A percentile compares a stretch with the other conserved stretches of the same genome.
phyloP scores from a whole-genome alignment of 1,140 invertebrate species.

The Babylonia areolata region DNA sequence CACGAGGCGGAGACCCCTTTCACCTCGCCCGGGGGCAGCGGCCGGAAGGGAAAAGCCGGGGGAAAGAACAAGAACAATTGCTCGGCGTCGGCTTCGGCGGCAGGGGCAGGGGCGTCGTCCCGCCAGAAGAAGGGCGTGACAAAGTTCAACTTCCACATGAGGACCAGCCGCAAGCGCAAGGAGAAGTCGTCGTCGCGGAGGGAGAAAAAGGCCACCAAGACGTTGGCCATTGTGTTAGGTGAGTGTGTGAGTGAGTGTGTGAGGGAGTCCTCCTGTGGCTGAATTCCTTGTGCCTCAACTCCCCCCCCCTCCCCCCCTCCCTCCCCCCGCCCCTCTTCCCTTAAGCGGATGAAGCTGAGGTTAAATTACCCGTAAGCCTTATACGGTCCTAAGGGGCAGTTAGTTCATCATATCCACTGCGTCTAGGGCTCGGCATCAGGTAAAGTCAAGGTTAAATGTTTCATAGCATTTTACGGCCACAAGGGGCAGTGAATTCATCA shows the following conservation, averaged over 20 bases:
- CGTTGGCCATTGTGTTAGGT: slow-evolving; percentile 98
- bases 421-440: too few species aligned
- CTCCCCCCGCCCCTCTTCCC: too few species aligned
- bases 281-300: too few species aligned
- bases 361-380: too few species aligned
- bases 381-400: too few species aligned
- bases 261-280: too few species aligned
- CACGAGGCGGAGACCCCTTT: slow-evolving; percentile 58
- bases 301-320: too few species aligned
- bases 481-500: too few species aligned
- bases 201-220: slow-evolving; percentile 99
- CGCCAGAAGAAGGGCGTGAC: slow-evolving; percentile 78
- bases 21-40: slow-evolving; percentile 43
- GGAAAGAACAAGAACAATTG: slow-evolving; percentile 33
- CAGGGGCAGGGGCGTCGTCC: slow-evolving; percentile 42
- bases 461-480: too few species aligned
- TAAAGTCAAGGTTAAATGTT: too few species aligned
- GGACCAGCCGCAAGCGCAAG: slow-evolving; percentile 70
- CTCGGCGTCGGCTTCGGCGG: slow-evolving; percentile 11
- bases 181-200: slow-evolving; percentile 93
- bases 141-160: slow-evolving; percentile 82
- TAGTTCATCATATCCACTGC: too few species aligned
- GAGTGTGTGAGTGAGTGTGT: slow-evolving; percentile 70
- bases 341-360: too few species aligned
- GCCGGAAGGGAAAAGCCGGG: slow-evolving; percentile 33